Percentiles rank a stretch among this genome's conserved stretches.
These are phyloP conservation scores for Synchiropus splendidus DNA, from an alignment of 2,113 vertebrate species.

Conservation along the genomic window DNA sequence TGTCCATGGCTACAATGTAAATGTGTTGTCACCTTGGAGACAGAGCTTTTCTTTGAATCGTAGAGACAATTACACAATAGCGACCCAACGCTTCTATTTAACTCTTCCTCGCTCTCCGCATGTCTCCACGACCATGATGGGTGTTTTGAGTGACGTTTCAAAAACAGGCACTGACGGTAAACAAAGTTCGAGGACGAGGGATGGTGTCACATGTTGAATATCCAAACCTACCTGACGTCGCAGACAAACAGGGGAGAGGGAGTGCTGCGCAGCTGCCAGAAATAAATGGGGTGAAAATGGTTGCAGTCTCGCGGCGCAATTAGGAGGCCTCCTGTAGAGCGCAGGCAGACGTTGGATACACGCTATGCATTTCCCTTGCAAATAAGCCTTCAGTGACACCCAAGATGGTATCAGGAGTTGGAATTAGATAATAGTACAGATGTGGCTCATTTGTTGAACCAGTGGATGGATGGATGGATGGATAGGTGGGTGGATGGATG, in stretches of 20 bases:
- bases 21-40: slow-evolving; percentile 60
- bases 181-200: too few species aligned
- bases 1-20: slow-evolving; percentile 56
- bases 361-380: slow-evolving; percentile 43
- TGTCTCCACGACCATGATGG: too few species aligned
- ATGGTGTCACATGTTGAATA: too few species aligned
- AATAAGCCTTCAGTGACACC: slow-evolving; percentile 32
- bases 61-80: slow-evolving; percentile 9
- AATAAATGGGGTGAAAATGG: slow-evolving; percentile 54
- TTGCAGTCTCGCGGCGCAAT: slow-evolving; percentile 48
- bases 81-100: too few species aligned
- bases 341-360: slow-evolving; percentile 48
- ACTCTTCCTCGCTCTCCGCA: too few species aligned
- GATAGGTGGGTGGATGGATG: too few species aligned
- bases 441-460: too few species aligned
- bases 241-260: too few species aligned
- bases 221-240: too few species aligned
- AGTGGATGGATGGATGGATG: too few species aligned
- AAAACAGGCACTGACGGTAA: too few species aligned
- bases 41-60: slow-evolving; percentile 34
- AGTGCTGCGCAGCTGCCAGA: slow-evolving; percentile 18
- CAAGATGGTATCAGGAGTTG: slow-evolving; percentile 21
- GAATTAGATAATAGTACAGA: slow-evolving; percentile 15
- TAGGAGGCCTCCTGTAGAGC: slow-evolving; percentile 40
- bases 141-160: too few species aligned